These are phyloP conservation scores for Fistularia commersonii DNA, from an alignment of 2,797 vertebrate species.

Conservation along the genomic window DNA sequence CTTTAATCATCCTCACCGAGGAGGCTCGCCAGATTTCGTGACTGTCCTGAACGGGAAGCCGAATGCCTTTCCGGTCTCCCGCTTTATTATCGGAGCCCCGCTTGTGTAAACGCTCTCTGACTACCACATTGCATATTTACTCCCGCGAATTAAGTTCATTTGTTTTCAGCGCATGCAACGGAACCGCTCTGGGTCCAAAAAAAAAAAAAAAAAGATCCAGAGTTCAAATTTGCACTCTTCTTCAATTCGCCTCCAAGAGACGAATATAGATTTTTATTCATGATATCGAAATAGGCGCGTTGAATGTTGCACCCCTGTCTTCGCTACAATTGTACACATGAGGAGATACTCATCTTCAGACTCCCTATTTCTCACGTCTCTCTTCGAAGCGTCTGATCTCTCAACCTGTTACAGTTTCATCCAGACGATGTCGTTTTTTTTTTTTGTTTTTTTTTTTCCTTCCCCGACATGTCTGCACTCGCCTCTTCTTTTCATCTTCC, in stretches of 20 bases:
- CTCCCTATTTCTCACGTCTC: neutral
- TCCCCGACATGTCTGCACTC: neutral
- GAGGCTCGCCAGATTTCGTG: slow-evolving; percentile 39
- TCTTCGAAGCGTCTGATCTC: neutral
- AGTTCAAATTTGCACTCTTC: too few relatives aligned
- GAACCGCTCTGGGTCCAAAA: slow-evolving; percentile 6
- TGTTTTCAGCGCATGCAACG: slow-evolving; percentile 24
- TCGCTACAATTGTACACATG: neutral
- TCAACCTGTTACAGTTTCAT: slow-evolving; percentile 1
- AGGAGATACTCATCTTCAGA: neutral
- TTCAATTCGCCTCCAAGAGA: too few relatives aligned
- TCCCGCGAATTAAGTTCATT: slow-evolving; percentile 25
- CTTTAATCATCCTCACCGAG: slow-evolving; percentile 61
- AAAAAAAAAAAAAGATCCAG: too few relatives aligned
- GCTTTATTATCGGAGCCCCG: slow-evolving; percentile 48
- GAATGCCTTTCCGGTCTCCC: slow-evolving; percentile 46
- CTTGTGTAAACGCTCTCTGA: slow-evolving; percentile 53
- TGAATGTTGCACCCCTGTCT: too few relatives aligned
- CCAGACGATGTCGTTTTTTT: neutral
- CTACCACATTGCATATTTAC: slow-evolving; percentile 32
- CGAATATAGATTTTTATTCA: too few relatives aligned
- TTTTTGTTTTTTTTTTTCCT: too few relatives aligned
- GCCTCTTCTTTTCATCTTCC: neutral
- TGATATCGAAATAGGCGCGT: too few relatives aligned
- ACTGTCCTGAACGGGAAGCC: slow-evolving; percentile 41